Evolutionary conservation across 2,113 vertebrate species (phyloP).

Genomic region (Centropus unirufus): DNA sequence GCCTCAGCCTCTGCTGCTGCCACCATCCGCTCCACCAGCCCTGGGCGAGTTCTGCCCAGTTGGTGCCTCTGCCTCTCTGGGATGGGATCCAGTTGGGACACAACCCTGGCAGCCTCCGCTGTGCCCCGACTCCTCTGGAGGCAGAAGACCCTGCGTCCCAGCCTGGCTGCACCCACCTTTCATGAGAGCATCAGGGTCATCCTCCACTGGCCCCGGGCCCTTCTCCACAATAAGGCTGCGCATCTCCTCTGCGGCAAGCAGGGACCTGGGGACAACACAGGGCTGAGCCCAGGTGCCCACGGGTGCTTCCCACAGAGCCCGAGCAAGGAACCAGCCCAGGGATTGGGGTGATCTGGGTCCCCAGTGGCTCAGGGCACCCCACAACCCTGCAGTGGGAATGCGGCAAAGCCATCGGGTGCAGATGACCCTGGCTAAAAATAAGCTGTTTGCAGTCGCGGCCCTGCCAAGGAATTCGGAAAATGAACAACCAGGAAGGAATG

Average conservation of each 20-base stretch:
- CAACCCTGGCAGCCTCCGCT: neutral
- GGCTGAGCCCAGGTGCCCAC: neutral
- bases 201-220: constrained; percentile 80
- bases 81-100: neutral
- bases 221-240: constrained; percentile 90
- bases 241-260: constrained; percentile 87
- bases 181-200: constrained; percentile 85
- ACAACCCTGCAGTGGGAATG: constrained; percentile 75
- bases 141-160: neutral
- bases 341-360: neutral
- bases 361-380: neutral
- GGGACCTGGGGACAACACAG: constrained; percentile 57
- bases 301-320: neutral
- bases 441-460: constrained; percentile 81
- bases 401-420: constrained; percentile 80
- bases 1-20: fast-evolving
- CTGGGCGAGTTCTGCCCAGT: neutral
- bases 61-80: neutral
- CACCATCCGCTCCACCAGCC: fast-evolving
- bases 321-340: fast-evolving
- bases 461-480: constrained; percentile 85
- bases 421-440: constrained; percentile 90
- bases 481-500: constrained; percentile 74
- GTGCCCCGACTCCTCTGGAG: fast-evolving
- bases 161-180: constrained; percentile 81